A percentile compares a stretch with the other conserved stretches of the same genome.
phyloP scores from a whole-genome alignment of 2,888 invertebrate genomes.

The Neoascia interrupta region DNA sequence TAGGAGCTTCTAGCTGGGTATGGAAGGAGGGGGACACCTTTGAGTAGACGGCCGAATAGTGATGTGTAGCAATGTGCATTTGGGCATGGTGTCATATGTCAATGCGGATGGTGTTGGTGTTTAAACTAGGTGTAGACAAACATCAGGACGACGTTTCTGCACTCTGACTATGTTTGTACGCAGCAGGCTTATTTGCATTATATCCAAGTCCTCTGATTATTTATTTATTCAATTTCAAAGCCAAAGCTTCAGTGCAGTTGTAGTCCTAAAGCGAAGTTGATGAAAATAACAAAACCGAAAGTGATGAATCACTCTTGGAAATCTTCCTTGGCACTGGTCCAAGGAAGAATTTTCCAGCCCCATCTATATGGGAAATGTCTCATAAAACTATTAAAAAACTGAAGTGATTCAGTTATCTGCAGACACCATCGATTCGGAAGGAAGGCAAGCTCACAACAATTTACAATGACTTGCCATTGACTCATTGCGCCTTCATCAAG shows the following conservation, averaged over 20 bases:
- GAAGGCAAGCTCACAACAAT: background rate
- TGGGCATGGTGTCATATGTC: slow-evolving; percentile 59
- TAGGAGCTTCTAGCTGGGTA: background rate
- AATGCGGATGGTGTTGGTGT: slow-evolving; percentile 54
- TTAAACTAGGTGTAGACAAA: slow-evolving; percentile 56
- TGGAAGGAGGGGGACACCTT: slow-evolving; percentile 15
- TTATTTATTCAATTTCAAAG: slow-evolving; percentile 22
- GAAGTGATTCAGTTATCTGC: slow-evolving; percentile 44
- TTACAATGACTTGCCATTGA: slow-evolving; percentile 48
- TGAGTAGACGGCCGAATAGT: slow-evolving; percentile 6
- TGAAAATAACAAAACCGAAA: slow-evolving; percentile 46
- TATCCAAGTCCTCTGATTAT: slow-evolving; percentile 50
- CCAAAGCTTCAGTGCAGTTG: background rate
- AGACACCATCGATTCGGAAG: slow-evolving; percentile 44
- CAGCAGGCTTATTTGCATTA: no score
- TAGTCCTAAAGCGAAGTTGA: no score
- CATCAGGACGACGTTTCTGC: slow-evolving; percentile 26
- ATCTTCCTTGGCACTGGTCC: slow-evolving; percentile 6
- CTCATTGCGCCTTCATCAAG: slow-evolving; percentile 49
- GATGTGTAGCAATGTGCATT: slow-evolving; percentile 31
- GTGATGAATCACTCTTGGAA: slow-evolving; percentile 59
- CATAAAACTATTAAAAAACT: slow-evolving; percentile 47
- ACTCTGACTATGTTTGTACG: slow-evolving; percentile 32
- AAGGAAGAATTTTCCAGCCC: slow-evolving; percentile 18
- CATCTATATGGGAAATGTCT: slow-evolving; percentile 31